Conservation (phyloP, 2,113 vertebrate species). For the Nettapus auritus region DNA sequence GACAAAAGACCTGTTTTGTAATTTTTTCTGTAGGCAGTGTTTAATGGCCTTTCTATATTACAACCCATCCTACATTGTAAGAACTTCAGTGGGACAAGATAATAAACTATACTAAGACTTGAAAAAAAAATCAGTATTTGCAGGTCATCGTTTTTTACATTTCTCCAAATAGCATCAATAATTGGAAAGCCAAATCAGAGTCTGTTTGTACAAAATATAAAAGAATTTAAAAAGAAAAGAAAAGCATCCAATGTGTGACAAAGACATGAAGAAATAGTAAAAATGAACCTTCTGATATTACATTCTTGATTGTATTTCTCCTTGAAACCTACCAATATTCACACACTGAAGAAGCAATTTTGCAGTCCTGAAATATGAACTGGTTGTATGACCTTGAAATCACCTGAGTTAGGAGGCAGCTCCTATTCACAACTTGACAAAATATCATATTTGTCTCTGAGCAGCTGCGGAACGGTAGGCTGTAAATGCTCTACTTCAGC, state of each 20-base stretch:
- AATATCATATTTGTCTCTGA: neutral
- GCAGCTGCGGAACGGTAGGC: neutral
- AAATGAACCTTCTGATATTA: neutral
- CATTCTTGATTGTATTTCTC: neutral
- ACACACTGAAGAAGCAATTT: slow-evolving; percentile 24
- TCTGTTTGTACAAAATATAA: neutral
- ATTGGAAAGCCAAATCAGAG: neutral
- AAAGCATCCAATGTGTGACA: neutral
- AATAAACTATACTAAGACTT: neutral
- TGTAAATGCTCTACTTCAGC: neutral
- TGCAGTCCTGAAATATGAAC: neutral
- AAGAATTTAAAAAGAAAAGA: neutral
- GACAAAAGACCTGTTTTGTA: neutral
- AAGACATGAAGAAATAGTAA: neutral
- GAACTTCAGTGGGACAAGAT: neutral
- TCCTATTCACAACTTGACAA: neutral
- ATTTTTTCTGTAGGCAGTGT: neutral
- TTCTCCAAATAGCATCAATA: neutral
- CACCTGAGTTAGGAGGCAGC: neutral
- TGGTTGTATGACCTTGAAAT: neutral
- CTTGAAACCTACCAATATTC: slow-evolving; percentile 12
- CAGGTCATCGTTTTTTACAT: neutral
- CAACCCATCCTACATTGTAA: neutral
- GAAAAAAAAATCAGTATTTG: neutral
- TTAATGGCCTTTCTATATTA: neutral